Evolutionary conservation across 2,888 invertebrate genomes (phyloP).

Genomic region (Listrodromus nycthemerus): DNA sequence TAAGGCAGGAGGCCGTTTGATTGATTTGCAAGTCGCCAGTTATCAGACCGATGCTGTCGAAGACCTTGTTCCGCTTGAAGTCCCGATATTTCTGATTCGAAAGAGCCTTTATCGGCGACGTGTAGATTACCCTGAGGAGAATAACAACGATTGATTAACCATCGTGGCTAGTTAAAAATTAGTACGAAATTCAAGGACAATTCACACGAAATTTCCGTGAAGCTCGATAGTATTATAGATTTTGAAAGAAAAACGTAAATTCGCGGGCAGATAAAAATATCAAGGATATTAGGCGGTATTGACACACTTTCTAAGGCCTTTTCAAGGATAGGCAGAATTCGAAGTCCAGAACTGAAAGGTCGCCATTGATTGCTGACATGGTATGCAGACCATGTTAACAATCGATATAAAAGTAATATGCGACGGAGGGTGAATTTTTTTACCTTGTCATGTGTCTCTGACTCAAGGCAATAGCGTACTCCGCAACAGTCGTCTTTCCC

Average conservation of each 20-base stretch:
- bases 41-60: conserved; percentile 96
- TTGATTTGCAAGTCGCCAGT: conserved; percentile 99
- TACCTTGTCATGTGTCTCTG: conserved; percentile 95
- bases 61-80: conserved; percentile 91
- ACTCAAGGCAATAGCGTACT: conserved; percentile 99
- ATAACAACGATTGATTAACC: background rate
- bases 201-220: too few species aligned
- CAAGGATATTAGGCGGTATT: too few species aligned
- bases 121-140: conserved; percentile 93
- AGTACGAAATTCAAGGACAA: conserved; percentile 8
- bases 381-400: too few species aligned
- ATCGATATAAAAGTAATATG: background rate
- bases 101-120: conserved; percentile 99
- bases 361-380: too few species aligned
- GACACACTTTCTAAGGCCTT: too few species aligned
- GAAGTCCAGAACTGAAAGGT: too few species aligned
- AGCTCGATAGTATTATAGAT: too few species aligned
- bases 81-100: conserved; percentile 99
- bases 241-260: too few species aligned
- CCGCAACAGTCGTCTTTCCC: conserved; percentile 99
- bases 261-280: too few species aligned
- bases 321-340: too few species aligned
- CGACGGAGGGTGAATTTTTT: background rate
- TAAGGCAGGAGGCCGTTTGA: conserved; percentile 96
- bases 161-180: background rate